Conservation (phyloP, 2,888 invertebrate species). For the Smittia aterrima region DNA sequence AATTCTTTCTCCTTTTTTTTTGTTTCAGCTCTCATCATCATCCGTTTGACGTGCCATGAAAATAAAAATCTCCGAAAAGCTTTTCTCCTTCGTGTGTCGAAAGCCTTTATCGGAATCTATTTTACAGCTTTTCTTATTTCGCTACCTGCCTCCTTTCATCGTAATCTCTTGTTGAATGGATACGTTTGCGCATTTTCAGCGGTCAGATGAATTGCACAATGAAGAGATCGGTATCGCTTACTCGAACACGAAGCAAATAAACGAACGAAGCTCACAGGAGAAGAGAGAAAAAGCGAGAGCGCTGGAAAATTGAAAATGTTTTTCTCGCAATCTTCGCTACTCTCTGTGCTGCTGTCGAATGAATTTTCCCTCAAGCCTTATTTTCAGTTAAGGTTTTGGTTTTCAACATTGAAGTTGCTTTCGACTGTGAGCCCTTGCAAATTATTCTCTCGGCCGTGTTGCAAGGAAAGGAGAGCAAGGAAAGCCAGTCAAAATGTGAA, state of each 20-base stretch:
- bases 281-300: conserved; percentile 4
- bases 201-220: conserved; percentile 2
- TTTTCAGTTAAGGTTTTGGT: conserved; percentile 35
- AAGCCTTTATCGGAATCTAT: neutral
- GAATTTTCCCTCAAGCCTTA: conserved; percentile 23
- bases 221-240: neutral
- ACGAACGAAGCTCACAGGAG: neutral
- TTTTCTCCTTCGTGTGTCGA: neutral
- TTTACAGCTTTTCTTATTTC: neutral
- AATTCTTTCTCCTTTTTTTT: neutral
- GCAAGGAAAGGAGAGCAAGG: conserved; percentile 14
- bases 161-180: conserved; percentile 31
- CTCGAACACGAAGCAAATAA: neutral
- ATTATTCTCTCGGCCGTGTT: neutral
- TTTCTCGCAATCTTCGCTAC: neutral
- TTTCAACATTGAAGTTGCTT: conserved; percentile 24
- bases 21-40: neutral
- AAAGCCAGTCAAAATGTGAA: conserved; percentile 3
- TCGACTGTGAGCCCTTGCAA: neutral
- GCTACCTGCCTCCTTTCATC: neutral
- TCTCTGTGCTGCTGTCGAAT: neutral
- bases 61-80: neutral
- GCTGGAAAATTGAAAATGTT: conserved; percentile 30
- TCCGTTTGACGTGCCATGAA: conserved; percentile 23
- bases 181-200: conserved; percentile 33